These are phyloP conservation scores for Eristalinus aeneus DNA, from an alignment of 2,888 invertebrate genomes.

Conservation along the genomic window DNA sequence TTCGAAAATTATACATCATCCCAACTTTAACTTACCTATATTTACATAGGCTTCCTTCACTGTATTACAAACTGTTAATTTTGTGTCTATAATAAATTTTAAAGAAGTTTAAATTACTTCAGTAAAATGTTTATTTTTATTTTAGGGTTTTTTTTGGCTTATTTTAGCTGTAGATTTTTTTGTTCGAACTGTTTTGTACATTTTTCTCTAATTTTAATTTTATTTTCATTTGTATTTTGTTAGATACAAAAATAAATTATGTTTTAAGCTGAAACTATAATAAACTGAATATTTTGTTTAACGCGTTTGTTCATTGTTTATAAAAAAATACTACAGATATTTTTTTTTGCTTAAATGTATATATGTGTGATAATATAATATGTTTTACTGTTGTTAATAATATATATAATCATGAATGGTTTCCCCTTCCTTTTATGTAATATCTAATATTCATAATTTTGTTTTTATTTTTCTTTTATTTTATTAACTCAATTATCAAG, in stretches of 20 bases:
- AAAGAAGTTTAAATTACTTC: slow-evolving; percentile 44
- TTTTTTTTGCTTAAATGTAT: slow-evolving; percentile 53
- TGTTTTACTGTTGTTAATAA: slow-evolving; percentile 72
- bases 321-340: slow-evolving; percentile 68
- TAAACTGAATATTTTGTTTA: slow-evolving; percentile 22
- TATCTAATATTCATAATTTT: slow-evolving; percentile 71
- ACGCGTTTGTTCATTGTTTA: slow-evolving; percentile 61
- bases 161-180: slow-evolving; percentile 77
- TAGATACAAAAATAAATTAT: slow-evolving; percentile 28
- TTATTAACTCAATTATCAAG: slow-evolving; percentile 74
- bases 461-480: slow-evolving; percentile 41
- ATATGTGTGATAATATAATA: slow-evolving; percentile 66
- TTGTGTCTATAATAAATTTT: slow-evolving; percentile 41
- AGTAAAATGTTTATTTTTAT: slow-evolving; percentile 52
- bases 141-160: slow-evolving; percentile 77
- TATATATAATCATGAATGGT: slow-evolving; percentile 71
- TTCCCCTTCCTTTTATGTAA: slow-evolving; percentile 69
- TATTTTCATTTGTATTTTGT: slow-evolving; percentile 39
- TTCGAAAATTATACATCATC: background rate
- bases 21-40: background rate
- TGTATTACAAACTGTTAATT: slow-evolving; percentile 47
- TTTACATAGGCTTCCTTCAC: slow-evolving; percentile 7
- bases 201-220: slow-evolving; percentile 72
- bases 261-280: slow-evolving; percentile 38
- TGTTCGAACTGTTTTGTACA: slow-evolving; percentile 72